Evolutionary conservation across 2,888 invertebrate genomes (phyloP), one percentile per base, ranked within the genome.

Genomic region (Atethmia centrago): DNA sequence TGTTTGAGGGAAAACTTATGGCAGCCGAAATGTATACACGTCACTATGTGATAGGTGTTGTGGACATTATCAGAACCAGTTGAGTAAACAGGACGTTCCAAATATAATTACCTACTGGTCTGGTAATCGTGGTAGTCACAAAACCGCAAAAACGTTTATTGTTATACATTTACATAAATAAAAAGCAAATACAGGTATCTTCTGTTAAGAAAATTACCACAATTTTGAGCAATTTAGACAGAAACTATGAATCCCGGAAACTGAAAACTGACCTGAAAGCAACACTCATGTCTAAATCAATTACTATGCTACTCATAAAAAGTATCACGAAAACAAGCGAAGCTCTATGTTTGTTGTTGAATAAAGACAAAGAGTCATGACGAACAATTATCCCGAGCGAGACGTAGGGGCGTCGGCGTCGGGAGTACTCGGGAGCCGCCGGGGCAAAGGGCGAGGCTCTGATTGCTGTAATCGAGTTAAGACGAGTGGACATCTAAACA

Each of bases 401-500:
- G 93, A 93, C 93, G 85, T 64, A 80, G 88, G 92, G 93, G 92
- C 94, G 93, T 89, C 86, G 93, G 92, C 94, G 93, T 89, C 86
- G 87, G 85, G 68, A 49, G 82, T 19, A 36, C 47, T 51, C 58
- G 45, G 72, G 78, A 74, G 68, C 56, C 40, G 51, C 28, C 70
- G 58, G 92, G 93, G 88, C 95, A 95, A 93, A 95, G 95, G 95
- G 93, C 95, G 86, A 87, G 89, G 87, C 91, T 93, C 92, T 94
- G 96, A 96, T 96, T 96, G 95, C 88, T 90, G 88, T 96, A 96
- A 96, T 95, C 94, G 94, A 96, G 93, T 95, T 95, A 95, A 92
- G 88, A 88, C 90, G 89, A 90, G 89, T 90, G 91, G 90, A 91
- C 92, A 91, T 90, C 90, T 91, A 94, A 95, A 95, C 95, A 96